Base-by-base conservation (phyloP, 1,140 invertebrate genomes). In the Steinernema khuongi region DNA sequence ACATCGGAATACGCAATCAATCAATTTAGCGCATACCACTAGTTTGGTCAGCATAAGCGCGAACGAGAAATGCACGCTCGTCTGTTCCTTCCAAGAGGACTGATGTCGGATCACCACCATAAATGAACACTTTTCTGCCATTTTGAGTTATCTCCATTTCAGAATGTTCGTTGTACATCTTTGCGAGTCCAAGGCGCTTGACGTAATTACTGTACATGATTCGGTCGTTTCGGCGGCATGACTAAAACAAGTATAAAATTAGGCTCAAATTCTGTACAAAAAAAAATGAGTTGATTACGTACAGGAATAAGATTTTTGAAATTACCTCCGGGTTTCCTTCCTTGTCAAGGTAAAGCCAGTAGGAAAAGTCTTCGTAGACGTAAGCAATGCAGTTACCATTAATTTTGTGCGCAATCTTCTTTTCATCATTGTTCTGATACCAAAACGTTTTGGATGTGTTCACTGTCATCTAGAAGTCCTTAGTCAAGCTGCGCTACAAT, bases 11-110 rank as follows among this genome's bases (percentile, higher is more conserved):
- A n/a, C 7, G 36, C 36, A 41, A 41, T 41, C 7, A 41, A 60
- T 60, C 50, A 60, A 60, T 22, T n/a, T n/a, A n/a, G n/a, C 50
- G 22, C 36, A 26, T 60, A 60, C 50, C 50, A 60, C 26, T 60
- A 4, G 7, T 60, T 7, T 22, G 50, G 50, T 60, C 50, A 22
- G 50, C 50, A 22, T 60, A 60, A 4, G 50, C 50, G 7, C 50
- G 50, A 7, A 60, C 50, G 2, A 60, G 50, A 22, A 60, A 60
- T 60, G 50, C 50, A 4, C 50, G 50, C 22, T 60, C 50, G 19
- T 60, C 50, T 14, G 50, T 60, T 14, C 50, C 50, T 17, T 60
- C 22, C 14, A 60, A 22, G 4, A 17, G 11, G 7, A 26, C 50
- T 4, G 50, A 26, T 22, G 14, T 4, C 26, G 50, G 50, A 60